Evolutionary conservation across 1,140 invertebrate genomes (phyloP), one percentile per base, ranked within the genome.

Genomic region (fruit fly (Drosophila melanogaster)): DNA sequence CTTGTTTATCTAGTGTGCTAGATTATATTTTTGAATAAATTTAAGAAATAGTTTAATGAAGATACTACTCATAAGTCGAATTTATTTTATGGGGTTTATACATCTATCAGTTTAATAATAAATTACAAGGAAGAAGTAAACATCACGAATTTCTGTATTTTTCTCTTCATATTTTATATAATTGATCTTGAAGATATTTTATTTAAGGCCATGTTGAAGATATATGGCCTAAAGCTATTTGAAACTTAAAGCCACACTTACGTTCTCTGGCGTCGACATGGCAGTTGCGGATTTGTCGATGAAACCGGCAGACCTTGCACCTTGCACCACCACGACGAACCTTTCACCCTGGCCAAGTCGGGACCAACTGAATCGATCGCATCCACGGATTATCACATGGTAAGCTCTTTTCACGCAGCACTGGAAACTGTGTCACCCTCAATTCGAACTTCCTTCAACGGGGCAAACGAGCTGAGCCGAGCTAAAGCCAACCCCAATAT

Each of bases 381-480:
- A 26, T 12, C 67, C 65, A 40, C 26, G 66, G 66, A 35, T 30
- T 10, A 38, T 30, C 22, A 59, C 6, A 51, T 53, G 49, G 41
- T 70, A 70, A 26, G 50, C 43, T 56, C 44, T 26, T 35, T 54
- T 41, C 64, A 26, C 22, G 43, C 58, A 24, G 56, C 33, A 19
- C 35, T 46, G 41, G 38, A 80, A 81, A 64, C 58, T 65, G 61
- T 64, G 58, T 77, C 65, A 73, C 70, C 74, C 83, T 89, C 79
- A 86, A 89, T 86, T 87, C 61, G 55, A 71, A 86, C 55, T 86
- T 87, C 83, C 83, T 77, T 76, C 60, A 22, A 19, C 62, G 69
- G 44, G 67, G 37, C 53, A 49, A 59, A 50, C 43, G 30, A 59
- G n/a, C 10, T 8, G n/a, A 47, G 26, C 19, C 12, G 8, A 58